These are phyloP conservation scores for Dermochelys coriacea DNA, from an alignment of 2,797 vertebrate species.

Conservation along the genomic window DNA sequence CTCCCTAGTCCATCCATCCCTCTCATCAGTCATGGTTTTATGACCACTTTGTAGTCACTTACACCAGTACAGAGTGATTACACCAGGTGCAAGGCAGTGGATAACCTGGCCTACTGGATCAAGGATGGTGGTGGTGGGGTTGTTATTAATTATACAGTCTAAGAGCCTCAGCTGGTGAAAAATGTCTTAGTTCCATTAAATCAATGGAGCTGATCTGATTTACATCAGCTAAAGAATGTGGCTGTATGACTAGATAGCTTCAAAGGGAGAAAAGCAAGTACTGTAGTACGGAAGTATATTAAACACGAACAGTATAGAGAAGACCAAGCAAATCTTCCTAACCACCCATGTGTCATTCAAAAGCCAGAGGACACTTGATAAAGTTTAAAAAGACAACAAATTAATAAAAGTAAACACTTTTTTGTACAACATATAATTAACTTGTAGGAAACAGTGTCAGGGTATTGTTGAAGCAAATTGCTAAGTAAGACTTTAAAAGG, in stretches of 20 bases:
- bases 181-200: rapidly evolving
- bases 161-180: background rate
- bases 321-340: background rate
- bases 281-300: background rate
- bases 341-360: background rate
- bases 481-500: background rate
- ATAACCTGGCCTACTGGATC: background rate
- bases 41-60: too few species aligned
- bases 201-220: background rate
- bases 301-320: background rate
- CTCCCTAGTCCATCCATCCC: too few species aligned
- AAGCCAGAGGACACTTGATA: background rate
- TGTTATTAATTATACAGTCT: background rate
- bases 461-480: background rate
- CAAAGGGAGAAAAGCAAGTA: background rate
- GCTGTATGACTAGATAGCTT: background rate
- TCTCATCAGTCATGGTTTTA: too few species aligned
- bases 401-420: background rate
- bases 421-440: background rate
- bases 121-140: background rate
- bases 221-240: background rate
- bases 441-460: background rate
- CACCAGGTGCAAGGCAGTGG: background rate
- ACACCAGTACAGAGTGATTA: background rate
- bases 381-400: background rate